phyloP scores from a whole-genome alignment of 2,888 invertebrate species.

The Scaptomyza cyrtandrae region DNA sequence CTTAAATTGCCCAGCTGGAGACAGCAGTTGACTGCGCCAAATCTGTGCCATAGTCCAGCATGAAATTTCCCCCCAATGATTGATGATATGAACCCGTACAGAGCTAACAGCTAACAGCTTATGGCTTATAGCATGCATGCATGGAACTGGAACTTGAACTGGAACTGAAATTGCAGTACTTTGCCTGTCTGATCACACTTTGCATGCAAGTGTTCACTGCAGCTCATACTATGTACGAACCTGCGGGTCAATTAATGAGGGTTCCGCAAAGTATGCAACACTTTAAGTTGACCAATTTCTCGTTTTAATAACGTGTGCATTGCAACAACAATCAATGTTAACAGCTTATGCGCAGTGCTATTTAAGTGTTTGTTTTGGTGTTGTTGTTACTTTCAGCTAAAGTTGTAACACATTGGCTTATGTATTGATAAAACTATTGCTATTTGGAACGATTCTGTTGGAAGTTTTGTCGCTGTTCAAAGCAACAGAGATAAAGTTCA shows the following conservation, averaged over 20 bases:
- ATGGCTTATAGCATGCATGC: background rate
- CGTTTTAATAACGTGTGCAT: background rate
- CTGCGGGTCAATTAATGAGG: conserved; percentile 11
- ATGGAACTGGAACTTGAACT: background rate
- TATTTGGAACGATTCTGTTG: no score
- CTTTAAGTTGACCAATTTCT: conserved; percentile 24
- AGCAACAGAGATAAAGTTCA: background rate
- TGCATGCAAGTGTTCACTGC: conserved; percentile 22
- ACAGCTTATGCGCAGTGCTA: background rate
- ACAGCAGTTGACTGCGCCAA: conserved; percentile 21
- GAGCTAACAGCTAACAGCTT: background rate
- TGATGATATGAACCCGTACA: conserved; percentile 59
- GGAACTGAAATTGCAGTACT: conserved; percentile 4
- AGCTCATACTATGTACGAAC: background rate
- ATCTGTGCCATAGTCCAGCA: conserved; percentile 43
- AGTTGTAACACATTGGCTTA: background rate
- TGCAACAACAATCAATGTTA: background rate
- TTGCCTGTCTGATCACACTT: conserved; percentile 26
- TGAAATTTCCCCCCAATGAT: conserved; percentile 52
- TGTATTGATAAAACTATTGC: no score
- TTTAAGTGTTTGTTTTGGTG: background rate
- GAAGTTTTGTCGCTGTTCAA: background rate
- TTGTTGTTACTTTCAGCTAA: background rate
- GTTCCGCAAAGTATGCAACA: conserved; percentile 4
- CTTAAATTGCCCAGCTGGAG: conserved; percentile 23